phyloP scores from a whole-genome alignment of 1,140 invertebrate species.

The Orius insidiosus region DNA sequence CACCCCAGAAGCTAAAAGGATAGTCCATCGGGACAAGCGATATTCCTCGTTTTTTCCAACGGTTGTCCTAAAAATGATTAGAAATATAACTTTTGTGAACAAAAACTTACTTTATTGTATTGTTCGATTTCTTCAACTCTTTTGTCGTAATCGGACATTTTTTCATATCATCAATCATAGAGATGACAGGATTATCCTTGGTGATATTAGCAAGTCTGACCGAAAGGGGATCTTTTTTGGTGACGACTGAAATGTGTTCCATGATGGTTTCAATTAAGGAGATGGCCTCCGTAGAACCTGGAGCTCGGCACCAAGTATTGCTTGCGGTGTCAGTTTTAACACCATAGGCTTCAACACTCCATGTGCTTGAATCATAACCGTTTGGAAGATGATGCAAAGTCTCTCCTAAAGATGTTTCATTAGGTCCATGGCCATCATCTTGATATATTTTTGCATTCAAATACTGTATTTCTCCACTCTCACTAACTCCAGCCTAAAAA shows the following conservation, averaged over 20 bases:
- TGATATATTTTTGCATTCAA: slow-evolving; percentile 39
- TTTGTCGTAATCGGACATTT: slow-evolving; percentile 37
- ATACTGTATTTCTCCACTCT: slow-evolving; percentile 45
- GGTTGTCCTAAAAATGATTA: slow-evolving; percentile 31
- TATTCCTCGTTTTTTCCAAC: slow-evolving; percentile 61
- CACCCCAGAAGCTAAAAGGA: slow-evolving; percentile 34
- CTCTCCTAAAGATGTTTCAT: slow-evolving; percentile 31
- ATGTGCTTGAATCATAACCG: slow-evolving; percentile 32
- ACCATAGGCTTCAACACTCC: slow-evolving; percentile 33
- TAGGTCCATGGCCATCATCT: slow-evolving; percentile 39
- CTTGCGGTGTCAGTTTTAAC: slow-evolving; percentile 39
- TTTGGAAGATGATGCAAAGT: slow-evolving; percentile 31
- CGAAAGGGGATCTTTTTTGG: slow-evolving; percentile 47
- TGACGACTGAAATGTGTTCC: slow-evolving; percentile 52
- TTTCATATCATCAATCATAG: slow-evolving; percentile 39
- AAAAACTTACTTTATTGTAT: slow-evolving; percentile 38
- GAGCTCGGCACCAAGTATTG: slow-evolving; percentile 39
- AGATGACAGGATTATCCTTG: slow-evolving; percentile 20
- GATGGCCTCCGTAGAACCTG: slow-evolving; percentile 43
- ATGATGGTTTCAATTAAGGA: slow-evolving; percentile 57
- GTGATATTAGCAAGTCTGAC: slow-evolving; percentile 42
- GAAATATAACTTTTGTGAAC: slow-evolving; percentile 1
- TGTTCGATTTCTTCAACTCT: slow-evolving; percentile 33
- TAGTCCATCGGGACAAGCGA: slow-evolving; percentile 50
- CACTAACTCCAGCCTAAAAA: slow-evolving; percentile 37